These are phyloP conservation scores for Tetraodon nigroviridis DNA, from an alignment of 2,113 vertebrate species.

Conservation along the genomic window DNA sequence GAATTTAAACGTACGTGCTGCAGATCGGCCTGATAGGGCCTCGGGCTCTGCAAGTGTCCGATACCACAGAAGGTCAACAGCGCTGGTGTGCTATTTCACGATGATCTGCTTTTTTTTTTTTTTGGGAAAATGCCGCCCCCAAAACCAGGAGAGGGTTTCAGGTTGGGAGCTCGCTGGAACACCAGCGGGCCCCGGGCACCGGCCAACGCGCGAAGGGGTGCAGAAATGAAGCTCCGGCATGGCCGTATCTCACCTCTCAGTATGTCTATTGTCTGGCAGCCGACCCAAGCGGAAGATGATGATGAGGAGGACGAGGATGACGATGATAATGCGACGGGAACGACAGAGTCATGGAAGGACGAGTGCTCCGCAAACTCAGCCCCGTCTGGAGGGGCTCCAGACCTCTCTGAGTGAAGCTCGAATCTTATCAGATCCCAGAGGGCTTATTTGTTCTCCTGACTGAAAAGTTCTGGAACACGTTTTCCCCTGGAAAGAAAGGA, in stretches of 20 bases:
- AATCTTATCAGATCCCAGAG: constrained; percentile 66
- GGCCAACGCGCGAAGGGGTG: constrained; percentile 88
- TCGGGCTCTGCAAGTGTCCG: neutral
- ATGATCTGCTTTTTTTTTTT: constrained; percentile 29
- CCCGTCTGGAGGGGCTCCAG: constrained; percentile 51
- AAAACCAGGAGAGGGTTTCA: constrained; percentile 19
- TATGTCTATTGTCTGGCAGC: constrained; percentile 67
- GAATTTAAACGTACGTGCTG: constrained; percentile 53
- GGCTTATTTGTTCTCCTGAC: constrained; percentile 65
- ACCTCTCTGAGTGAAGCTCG: constrained; percentile 43
- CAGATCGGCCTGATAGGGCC: constrained; percentile 60
- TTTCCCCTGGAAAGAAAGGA: constrained; percentile 35
- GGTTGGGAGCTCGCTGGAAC: too few species aligned
- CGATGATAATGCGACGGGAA: constrained; percentile 29
- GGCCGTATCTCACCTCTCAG: constrained; percentile 58
- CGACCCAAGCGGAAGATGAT: constrained; percentile 46
- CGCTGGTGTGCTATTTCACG: constrained; percentile 12
- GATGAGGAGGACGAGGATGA: constrained; percentile 40
- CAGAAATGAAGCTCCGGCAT: constrained; percentile 70
- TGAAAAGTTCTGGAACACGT: constrained; percentile 46
- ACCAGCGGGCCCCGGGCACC: constrained; percentile 51
- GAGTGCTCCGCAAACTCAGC: constrained; percentile 42
- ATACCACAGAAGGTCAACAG: constrained; percentile 4
- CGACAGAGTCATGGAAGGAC: constrained; percentile 59
- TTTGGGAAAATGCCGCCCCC: constrained; percentile 42